Conservation (phyloP, 2,797 vertebrate genomes). For the Aplochiton taeniatus region DNA sequence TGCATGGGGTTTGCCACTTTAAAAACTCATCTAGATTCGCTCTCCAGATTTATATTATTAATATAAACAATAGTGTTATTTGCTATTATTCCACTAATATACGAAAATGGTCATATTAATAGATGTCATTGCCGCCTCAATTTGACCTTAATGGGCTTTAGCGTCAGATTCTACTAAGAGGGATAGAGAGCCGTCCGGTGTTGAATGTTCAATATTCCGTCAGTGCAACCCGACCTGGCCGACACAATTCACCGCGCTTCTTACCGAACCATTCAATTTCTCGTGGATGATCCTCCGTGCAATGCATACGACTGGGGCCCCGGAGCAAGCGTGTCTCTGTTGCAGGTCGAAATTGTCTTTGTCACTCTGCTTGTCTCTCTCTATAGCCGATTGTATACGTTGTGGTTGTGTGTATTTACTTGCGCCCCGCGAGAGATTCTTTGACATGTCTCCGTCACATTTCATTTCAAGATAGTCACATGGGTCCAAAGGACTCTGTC, state of each 20-base stretch:
- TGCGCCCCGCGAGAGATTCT: too few species aligned
- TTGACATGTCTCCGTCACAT: conserved; percentile 4
- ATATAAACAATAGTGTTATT: too few species aligned
- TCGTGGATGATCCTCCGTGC: conserved; percentile 15
- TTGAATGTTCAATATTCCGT: conserved; percentile 33
- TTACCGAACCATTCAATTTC: conserved; percentile 16
- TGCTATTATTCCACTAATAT: background rate
- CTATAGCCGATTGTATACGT: background rate
- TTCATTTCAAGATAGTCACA: conserved; percentile 21
- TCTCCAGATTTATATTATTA: too few species aligned
- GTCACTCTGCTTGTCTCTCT: background rate
- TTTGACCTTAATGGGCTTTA: conserved; percentile 17
- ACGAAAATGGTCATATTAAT: background rate
- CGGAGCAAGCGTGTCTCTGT: background rate
- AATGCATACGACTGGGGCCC: background rate
- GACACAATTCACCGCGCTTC: conserved; percentile 26
- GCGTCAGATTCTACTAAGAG: conserved; percentile 4
- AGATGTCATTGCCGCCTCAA: background rate
- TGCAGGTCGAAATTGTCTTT: background rate
- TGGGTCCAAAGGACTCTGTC: conserved; percentile 55
- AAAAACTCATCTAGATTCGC: too few species aligned
- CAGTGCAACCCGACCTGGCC: conserved; percentile 38
- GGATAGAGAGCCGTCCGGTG: conserved; percentile 4
- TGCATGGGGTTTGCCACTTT: too few species aligned
- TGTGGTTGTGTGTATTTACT: conserved; percentile 20